Conservation (phyloP, 2,888 invertebrate species). For the Xylota sylvarum region DNA sequence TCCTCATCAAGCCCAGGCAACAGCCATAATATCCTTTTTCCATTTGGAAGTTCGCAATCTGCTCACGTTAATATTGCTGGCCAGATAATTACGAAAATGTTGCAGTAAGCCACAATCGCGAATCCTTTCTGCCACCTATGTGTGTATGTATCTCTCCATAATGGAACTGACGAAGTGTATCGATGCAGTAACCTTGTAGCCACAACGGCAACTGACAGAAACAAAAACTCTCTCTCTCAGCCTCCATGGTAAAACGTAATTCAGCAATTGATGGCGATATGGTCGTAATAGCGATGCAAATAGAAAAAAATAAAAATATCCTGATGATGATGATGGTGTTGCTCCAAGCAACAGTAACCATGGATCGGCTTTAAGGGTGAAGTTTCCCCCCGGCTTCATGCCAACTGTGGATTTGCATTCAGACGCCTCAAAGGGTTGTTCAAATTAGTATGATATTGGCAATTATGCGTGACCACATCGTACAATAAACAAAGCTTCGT, state of each 20-base stretch:
- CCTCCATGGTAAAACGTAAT: constrained; percentile 33
- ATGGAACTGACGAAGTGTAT: constrained; percentile 35
- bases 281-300: constrained; percentile 36
- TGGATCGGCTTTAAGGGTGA: constrained; percentile 26
- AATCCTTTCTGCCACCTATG: constrained; percentile 20
- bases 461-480: constrained; percentile 74
- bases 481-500: constrained; percentile 70
- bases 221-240: constrained; percentile 10
- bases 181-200: constrained; percentile 34
- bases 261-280: constrained; percentile 51
- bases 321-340: not conserved
- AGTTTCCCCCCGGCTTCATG: constrained; percentile 14
- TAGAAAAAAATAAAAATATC: constrained; percentile 11
- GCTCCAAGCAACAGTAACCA: constrained; percentile 49
- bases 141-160: constrained; percentile 17
- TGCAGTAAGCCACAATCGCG: constrained; percentile 67
- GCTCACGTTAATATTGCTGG: constrained; percentile 51
- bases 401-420: constrained; percentile 70
- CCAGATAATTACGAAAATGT: constrained; percentile 71
- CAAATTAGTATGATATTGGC: constrained; percentile 77
- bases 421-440: constrained; percentile 73
- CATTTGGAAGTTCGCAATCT: constrained; percentile 29
- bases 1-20: constrained; percentile 5
- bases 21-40: constrained; percentile 47
- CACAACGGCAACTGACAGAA: constrained; percentile 26